Evolutionary conservation across 2,888 invertebrate species (phyloP), one percentile per base, ranked within the genome.

Genomic region (Myopa tessellatipennis): DNA sequence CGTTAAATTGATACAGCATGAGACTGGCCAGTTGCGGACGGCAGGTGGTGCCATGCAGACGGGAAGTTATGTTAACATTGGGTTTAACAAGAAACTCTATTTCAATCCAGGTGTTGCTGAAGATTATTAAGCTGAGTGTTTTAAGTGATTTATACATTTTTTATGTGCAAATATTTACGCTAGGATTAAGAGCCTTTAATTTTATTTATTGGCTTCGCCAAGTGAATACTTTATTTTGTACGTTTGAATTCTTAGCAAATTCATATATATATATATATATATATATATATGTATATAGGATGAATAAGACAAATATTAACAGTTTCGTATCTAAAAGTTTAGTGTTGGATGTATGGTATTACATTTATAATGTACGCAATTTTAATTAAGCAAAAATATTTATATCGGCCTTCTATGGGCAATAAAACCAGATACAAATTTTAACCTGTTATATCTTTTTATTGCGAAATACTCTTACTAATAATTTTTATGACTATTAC

Each of bases 81-180:
- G 93, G n/a, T 94, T 94, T 86, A 91, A 91, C 87, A 90, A 91
- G 77, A 89, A 89, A 63, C 91, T 94, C 63, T 94, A 91, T 87
- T 91, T 94, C 81, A 93, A 94, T 90, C 94, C 94, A 0, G 93
- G 93, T 2, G 90, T 79, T 40, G 83, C 78, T 82, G 80, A 78
- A 14, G 79, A 81, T 14, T 36, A 73, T 55, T 70, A 55, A 26
- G 45, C 45, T 45, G 45, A 45, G 45, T 45, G 45, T 45, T 10
- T 10, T 45, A 45, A 6, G 45, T 10, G 34, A 10, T n/a, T 26
- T 16, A 40, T 18, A 26, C 61, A 3, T 18, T 26, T 61, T 10
- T 61, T 7, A 61, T 26, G 8, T 40, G 40, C 8, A 8, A 40
- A 40, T 40, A 40, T 40, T 4, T 40, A 40, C 40, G 5, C 40